These are phyloP conservation scores for Sturnira hondurensis DNA, from an alignment of 2,113 vertebrate species.

Conservation along the genomic window DNA sequence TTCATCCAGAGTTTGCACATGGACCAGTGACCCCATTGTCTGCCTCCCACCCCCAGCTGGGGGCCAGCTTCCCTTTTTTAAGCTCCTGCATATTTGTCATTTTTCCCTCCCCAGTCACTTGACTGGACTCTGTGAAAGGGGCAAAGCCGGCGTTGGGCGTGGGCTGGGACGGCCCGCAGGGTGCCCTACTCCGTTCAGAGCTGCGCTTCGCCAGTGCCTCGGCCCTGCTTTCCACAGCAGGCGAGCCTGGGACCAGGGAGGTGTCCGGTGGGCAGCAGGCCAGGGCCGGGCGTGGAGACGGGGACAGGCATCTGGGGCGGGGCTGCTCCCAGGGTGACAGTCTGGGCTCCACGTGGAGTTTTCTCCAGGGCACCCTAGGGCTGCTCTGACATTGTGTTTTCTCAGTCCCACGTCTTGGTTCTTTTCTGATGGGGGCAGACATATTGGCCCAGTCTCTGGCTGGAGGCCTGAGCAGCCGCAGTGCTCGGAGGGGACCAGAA, in stretches of 20 bases:
- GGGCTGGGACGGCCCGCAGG: background rate
- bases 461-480: background rate
- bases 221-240: background rate
- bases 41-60: constrained; percentile 4
- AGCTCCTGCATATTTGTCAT: constrained; percentile 63
- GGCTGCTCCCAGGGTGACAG: background rate
- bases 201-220: background rate
- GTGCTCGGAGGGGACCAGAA: background rate
- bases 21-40: constrained; percentile 63
- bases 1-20: constrained; percentile 52
- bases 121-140: constrained; percentile 12
- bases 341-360: background rate
- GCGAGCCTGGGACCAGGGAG: background rate
- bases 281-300: rapidly evolving
- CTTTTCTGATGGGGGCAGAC: background rate
- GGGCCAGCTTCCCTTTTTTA: constrained; percentile 22
- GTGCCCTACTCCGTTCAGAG: background rate
- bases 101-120: constrained; percentile 47
- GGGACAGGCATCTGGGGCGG: background rate
- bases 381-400: background rate
- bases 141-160: background rate
- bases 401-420: background rate
- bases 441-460: background rate
- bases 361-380: background rate
- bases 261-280: background rate